Percentiles rank a stretch among this genome's conserved stretches.
Conservation (phyloP, 2,888 invertebrate genomes). For the Norana najaformis region DNA sequence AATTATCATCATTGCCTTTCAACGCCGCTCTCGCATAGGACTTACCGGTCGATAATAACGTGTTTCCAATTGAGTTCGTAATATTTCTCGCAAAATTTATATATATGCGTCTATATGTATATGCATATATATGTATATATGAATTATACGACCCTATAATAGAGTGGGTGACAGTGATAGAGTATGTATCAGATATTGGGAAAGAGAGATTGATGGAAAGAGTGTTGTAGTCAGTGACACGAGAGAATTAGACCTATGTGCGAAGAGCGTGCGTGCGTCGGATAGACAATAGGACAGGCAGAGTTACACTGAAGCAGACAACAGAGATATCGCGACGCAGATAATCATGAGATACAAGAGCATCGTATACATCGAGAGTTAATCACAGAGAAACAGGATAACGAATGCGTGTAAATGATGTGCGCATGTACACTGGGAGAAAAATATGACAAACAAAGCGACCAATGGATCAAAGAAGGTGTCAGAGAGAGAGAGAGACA, state of each 20-base stretch:
- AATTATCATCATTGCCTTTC: constrained; percentile 21
- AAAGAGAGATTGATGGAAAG: not conserved
- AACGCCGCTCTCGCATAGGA: not conserved
- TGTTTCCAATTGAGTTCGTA: constrained; percentile 20
- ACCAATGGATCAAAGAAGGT: not conserved
- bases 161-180: not conserved
- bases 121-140: not conserved
- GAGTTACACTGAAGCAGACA: not conserved
- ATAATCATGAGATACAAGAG: not conserved
- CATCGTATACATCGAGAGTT: not conserved
- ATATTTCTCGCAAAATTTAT: constrained; percentile 17
- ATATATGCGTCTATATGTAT: not conserved
- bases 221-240: not conserved
- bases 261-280: not conserved
- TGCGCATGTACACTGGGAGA: no score
- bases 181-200: not conserved
- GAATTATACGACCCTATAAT: not conserved
- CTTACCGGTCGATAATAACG: not conserved
- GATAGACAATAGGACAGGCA: not conserved
- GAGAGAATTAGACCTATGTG: not conserved
- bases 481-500: not conserved
- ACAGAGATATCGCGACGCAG: not conserved
- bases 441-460: not conserved
- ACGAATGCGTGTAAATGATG: no score
- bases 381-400: not conserved